phyloP scores from a whole-genome alignment of 2,797 vertebrate species.

The Hoplostethus atlanticus region DNA sequence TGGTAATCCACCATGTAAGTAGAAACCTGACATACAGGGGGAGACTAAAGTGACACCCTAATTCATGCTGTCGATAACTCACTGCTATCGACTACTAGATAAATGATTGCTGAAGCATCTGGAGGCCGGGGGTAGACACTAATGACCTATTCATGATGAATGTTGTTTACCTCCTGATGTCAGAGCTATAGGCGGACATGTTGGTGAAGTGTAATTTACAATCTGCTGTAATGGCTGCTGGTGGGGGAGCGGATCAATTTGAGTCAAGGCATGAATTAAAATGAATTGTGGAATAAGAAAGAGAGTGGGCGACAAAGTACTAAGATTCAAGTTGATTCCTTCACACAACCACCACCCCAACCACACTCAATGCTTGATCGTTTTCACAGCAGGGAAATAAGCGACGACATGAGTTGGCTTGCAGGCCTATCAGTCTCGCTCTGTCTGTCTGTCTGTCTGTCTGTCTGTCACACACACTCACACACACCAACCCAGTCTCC shows the following conservation, averaged over 20 bases:
- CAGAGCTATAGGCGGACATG: slow-evolving; percentile 27
- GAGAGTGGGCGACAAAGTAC: not conserved
- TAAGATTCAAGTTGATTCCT: not conserved
- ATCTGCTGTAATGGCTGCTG: not conserved
- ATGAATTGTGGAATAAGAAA: not conserved
- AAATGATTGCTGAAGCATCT: slow-evolving; percentile 5
- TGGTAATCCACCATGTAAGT: not conserved
- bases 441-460: no score
- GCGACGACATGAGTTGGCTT: no score
- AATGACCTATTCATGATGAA: slow-evolving; percentile 60
- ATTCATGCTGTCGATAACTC: slow-evolving; percentile 6
- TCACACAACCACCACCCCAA: no score
- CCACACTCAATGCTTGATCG: not conserved
- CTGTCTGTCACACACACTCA: no score
- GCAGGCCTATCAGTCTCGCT: no score
- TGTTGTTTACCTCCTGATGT: slow-evolving; percentile 53
- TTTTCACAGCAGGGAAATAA: not conserved
- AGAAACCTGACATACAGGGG: not conserved
- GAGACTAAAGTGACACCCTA: not conserved
- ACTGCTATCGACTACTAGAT: not conserved
- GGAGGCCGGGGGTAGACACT: slow-evolving; percentile 23
- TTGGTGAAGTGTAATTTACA: slow-evolving; percentile 29
- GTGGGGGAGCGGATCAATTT: slow-evolving; percentile 18
- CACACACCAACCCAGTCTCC: not conserved
- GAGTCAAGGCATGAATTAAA: slow-evolving; percentile 1